Evolutionary conservation across 2,797 vertebrate species (phyloP).

Genomic region (Silurus lanzhouensis): DNA sequence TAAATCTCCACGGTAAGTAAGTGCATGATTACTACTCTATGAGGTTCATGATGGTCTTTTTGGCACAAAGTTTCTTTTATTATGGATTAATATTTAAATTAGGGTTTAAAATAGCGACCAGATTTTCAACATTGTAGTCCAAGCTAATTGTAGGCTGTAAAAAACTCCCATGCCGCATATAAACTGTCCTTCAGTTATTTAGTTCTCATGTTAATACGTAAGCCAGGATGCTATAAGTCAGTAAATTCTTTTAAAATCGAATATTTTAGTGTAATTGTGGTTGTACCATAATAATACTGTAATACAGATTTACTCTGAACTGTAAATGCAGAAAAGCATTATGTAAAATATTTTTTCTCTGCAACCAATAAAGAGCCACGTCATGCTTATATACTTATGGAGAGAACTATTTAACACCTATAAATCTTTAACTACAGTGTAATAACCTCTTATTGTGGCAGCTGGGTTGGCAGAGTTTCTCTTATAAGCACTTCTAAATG

Average conservation of each 20-base stretch:
- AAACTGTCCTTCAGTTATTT: not conserved
- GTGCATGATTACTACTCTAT: not conserved
- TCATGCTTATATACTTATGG: not conserved
- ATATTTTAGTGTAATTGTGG: not conserved
- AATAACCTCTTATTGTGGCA: not conserved
- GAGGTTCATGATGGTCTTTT: not conserved
- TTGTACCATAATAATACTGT: not conserved
- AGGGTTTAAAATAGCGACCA: constrained; percentile 1
- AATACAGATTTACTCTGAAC: not conserved
- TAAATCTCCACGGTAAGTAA: not conserved
- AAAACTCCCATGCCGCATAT: not conserved
- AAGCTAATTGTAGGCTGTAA: not conserved
- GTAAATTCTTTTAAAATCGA: not conserved
- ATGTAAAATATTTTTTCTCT: not conserved
- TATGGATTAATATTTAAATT: not conserved
- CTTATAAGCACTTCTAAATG: not conserved
- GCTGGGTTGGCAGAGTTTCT: not conserved
- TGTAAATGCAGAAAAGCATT: not conserved
- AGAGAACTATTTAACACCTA: not conserved
- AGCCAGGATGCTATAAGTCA: not conserved
- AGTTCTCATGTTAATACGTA: not conserved
- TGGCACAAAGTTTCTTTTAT: not conserved
- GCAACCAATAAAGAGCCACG: not conserved
- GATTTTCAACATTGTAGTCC: not conserved
- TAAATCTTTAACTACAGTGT: not conserved